Percentiles rank a stretch among this genome's conserved stretches.
phyloP scores from a whole-genome alignment of 2,113 vertebrate species.

The Neogale vison region DNA sequence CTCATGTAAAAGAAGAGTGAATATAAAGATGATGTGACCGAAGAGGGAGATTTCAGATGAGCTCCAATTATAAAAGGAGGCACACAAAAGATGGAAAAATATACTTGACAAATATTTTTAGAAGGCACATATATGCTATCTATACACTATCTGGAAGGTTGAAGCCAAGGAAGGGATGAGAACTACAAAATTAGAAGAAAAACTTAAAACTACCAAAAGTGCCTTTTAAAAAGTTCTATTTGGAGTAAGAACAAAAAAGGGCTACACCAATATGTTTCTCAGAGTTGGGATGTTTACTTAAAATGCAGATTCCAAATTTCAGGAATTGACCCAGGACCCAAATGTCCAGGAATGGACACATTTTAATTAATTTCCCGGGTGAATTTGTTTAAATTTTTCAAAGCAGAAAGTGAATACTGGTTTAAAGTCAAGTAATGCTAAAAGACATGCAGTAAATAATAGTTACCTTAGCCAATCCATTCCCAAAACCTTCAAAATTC shows the following conservation, averaged over 20 bases:
- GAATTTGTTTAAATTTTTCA: not conserved
- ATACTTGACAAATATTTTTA: not conserved
- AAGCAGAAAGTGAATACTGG: not conserved
- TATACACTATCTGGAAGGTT: not conserved
- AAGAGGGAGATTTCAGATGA: not conserved
- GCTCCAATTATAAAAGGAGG: not conserved
- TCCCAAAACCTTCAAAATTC: not conserved
- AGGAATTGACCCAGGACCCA: not conserved
- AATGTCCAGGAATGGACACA: not conserved
- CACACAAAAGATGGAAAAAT: not conserved
- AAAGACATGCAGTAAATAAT: not conserved
- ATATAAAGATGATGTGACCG: not conserved
- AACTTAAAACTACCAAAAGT: not conserved
- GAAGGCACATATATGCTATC: not conserved
- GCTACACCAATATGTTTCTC: not conserved
- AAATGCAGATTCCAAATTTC: slow-evolving; percentile 2
- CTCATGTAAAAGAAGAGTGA: not conserved
- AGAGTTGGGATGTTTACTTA: not conserved
- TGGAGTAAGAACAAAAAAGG: not conserved
- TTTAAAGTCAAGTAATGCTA: not conserved
- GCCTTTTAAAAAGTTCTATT: not conserved
- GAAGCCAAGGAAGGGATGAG: not conserved
- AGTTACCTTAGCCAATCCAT: not conserved
- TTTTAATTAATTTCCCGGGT: not conserved
- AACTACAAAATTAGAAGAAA: not conserved